Evolutionary conservation across 2,113 vertebrate species (phyloP), one percentile per base, ranked within the genome.

Genomic region (Laticauda colubrina): DNA sequence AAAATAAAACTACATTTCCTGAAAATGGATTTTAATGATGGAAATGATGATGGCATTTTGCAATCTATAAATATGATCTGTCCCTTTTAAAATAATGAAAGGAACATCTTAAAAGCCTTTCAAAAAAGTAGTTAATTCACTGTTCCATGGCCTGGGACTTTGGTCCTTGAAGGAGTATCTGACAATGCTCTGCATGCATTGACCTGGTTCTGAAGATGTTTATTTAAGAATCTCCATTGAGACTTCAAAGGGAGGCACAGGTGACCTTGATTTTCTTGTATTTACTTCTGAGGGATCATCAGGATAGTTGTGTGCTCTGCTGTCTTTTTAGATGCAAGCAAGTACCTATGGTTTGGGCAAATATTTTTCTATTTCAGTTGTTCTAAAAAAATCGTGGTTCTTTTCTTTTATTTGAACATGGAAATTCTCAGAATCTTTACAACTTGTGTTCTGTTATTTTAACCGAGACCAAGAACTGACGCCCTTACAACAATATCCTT

Each of bases 1-100:
- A 87, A 92, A 94, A 93, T 54, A 92, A 51, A 95, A 93, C 90
- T 89, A 96, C 95, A 94, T 94, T 88, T 94, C 92, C 89, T 90
- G 89, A 91, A 94, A 96, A 92, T 91, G 51, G 8, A 20, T 91
- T 92, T 92, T 26, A 94, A 90, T 94, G 75, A 94, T 90, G 95
- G 51, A 96, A 92, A 93, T 21, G 89, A 54, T 18, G 95, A 93
- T 93, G 87, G 59, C 86, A 89, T 94, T 95, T 95, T 90, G 93
- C 43, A 61, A 95, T 56, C 92, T 23, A 12, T 85, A 48, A 93
- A 64, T 90, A 59, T 29, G 45, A 29, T 90, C 51, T 45, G 29
- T 48, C 64, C 34, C 11, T 69, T 90, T n/a, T 64, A 51, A 51
- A 90, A 90, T 29, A 64, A 90, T 10, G 45, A 61, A 69, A 69